phyloP scores from a whole-genome alignment of 2,113 vertebrate genomes.

The Ophthalmolycus amberensis region DNA sequence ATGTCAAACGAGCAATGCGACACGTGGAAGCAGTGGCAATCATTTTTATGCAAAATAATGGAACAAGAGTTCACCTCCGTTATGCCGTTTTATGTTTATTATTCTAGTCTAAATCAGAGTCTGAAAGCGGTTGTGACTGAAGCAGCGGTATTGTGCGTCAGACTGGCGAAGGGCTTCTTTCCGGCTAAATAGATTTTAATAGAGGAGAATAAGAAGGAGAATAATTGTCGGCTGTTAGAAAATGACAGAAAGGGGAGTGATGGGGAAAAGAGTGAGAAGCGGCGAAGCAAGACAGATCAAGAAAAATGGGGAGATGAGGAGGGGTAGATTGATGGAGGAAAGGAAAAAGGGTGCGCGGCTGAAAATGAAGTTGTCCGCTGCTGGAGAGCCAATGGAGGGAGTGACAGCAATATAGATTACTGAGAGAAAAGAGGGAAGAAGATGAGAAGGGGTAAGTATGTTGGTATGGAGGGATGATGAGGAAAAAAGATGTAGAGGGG shows the following conservation, averaged over 20 bases:
- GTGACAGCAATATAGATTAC: conserved; percentile 73
- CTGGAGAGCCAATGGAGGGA: conserved; percentile 68
- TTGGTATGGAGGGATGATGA: conserved; percentile 20
- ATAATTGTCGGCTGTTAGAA: conserved; percentile 62
- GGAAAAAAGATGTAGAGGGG: background rate
- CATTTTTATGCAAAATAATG: conserved; percentile 14
- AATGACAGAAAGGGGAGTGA: conserved; percentile 59
- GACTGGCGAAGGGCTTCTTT: background rate
- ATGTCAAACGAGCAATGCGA: conserved; percentile 36
- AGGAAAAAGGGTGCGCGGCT: conserved; percentile 46
- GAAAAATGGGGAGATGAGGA: conserved; percentile 55
- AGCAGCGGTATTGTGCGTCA: background rate
- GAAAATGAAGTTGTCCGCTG: conserved; percentile 74
- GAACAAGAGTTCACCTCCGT: background rate
- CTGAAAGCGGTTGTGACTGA: background rate
- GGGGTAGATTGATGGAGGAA: conserved; percentile 57
- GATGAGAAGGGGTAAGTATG: background rate
- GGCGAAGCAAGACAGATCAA: conserved; percentile 46
- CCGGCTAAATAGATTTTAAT: background rate
- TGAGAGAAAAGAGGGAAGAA: conserved; percentile 36
- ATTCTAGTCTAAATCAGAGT: background rate
- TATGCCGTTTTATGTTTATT: background rate
- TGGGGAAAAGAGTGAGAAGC: conserved; percentile 41
- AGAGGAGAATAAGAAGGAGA: conserved; percentile 30
- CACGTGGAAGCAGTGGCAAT: conserved; percentile 23